Evolutionary conservation across 2,113 vertebrate genomes (phyloP), one percentile per base, ranked within the genome.

Genomic region (Alethe castanea): DNA sequence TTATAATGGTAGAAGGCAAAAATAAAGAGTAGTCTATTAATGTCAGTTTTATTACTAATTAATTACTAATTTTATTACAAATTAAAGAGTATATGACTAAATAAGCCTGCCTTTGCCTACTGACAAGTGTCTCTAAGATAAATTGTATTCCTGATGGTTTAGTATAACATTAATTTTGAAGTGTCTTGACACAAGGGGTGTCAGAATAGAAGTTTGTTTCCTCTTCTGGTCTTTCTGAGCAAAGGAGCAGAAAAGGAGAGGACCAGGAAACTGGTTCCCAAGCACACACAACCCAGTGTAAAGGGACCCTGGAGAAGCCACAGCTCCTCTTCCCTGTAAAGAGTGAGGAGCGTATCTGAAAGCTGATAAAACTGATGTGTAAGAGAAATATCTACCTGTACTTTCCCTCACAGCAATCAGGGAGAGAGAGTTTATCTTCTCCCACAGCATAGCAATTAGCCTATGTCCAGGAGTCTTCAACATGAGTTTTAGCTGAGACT

Each of bases 81-180:
- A 92, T 73, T 4, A 5, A 90, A 70, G 24, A 70, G 8, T 33
- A 26, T 40, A 65, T n/a, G 33, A 50, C 64, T 85, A 70, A 73
- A 91, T 66, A 80, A 74, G 54, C 33, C 45, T 94, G 48, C 17
- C 23, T 74, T 50, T 67, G 33, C 29, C 45, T 54, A 78, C 28
- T 48, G 86, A 78, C 1, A 7, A 85, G 18, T 65, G 80, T 7
- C n/a, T 89, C 35, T 60, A 67, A 79, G 10, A 44, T 48, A 23
- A 92, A 64, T 65, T 86, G 28, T 71, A 48, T 35, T 80, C 36
- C 3, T 60, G 44, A 53, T 60, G 18, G 22, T 47, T 88, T 83
- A 92, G 91, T 62, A 67, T 33, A 77, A 60, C 40, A 73, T 44
- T 87, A 89, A 78, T 88, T 93, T 90, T 87, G 25, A 29, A 86